phyloP scores from a whole-genome alignment of 2,797 vertebrate species.

The Oryzias sinensis region DNA sequence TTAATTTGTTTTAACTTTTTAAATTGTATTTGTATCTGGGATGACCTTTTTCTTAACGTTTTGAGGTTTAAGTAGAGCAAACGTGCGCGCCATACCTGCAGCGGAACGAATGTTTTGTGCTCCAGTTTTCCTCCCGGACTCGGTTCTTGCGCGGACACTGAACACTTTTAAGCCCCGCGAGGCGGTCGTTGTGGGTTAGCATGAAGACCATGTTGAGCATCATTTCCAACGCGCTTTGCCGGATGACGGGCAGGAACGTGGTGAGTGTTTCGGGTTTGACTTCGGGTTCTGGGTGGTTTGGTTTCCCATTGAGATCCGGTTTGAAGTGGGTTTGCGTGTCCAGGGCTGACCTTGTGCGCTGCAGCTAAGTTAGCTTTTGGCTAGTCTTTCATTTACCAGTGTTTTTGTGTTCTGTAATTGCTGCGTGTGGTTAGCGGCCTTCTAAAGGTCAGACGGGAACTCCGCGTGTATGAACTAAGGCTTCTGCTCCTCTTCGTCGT shows the following conservation, averaged over 20 bases:
- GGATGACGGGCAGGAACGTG: constrained; percentile 67
- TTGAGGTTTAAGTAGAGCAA: too few relatives aligned
- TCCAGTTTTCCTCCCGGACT: background rate
- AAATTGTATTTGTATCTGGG: too few relatives aligned
- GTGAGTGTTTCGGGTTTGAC: constrained; percentile 44
- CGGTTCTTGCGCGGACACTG: constrained; percentile 12
- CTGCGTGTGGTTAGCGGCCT: too few relatives aligned
- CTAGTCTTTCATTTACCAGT: background rate
- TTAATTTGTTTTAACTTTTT: too few relatives aligned
- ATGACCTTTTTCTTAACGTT: too few relatives aligned
- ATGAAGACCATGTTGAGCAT: constrained; percentile 69
- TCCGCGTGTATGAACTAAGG: too few relatives aligned
- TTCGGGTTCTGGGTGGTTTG: background rate
- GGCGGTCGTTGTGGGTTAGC: constrained; percentile 18
- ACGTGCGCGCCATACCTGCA: too few relatives aligned
- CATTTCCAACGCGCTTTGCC: constrained; percentile 66
- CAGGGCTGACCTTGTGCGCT: constrained; percentile 56
- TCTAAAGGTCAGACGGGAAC: too few relatives aligned
- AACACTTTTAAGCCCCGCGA: constrained; percentile 28
- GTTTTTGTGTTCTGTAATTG: too few relatives aligned
- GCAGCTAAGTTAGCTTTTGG: background rate
- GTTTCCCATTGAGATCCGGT: background rate
- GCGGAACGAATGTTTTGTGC: constrained; percentile 7
- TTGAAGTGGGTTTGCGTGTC: constrained; percentile 14
- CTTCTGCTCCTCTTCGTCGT: too few relatives aligned